phyloP scores from a whole-genome alignment of 2,888 invertebrate species.

The Automeris io region DNA sequence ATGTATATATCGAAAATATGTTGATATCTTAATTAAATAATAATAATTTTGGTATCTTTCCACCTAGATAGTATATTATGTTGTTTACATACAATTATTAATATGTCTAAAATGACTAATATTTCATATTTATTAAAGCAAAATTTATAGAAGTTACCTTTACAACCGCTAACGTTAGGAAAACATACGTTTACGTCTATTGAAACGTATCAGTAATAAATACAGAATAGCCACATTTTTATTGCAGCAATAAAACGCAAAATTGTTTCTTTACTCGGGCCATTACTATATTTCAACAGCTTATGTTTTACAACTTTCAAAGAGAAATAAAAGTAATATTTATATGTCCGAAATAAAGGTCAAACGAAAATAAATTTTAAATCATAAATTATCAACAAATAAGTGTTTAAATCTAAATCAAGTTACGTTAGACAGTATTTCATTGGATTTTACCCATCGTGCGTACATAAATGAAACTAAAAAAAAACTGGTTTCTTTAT shows the following conservation, averaged over 20 bases:
- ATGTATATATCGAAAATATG: no score
- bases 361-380: not conserved
- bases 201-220: constrained; percentile 29
- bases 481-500: no score
- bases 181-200: constrained; percentile 31
- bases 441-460: no score
- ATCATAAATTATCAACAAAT: not conserved
- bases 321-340: not conserved
- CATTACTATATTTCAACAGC: constrained; percentile 9
- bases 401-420: not conserved
- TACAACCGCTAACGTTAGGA: constrained; percentile 22
- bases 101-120: no score
- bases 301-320: not conserved
- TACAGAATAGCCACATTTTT: constrained; percentile 34
- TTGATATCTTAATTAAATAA: no score
- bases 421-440: no score
- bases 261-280: no score
- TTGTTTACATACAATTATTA: no score
- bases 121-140: no score
- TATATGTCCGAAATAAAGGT: not conserved
- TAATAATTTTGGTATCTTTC: no score
- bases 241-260: constrained; percentile 33
- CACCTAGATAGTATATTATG: no score
- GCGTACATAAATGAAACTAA: no score
- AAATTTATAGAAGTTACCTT: constrained; percentile 9